Percentiles rank a stretch among this genome's conserved stretches.
Evolutionary conservation across 35 echinoderm and acorn worm genomes (phyloP).

Genomic region (Acanthaster planci): DNA sequence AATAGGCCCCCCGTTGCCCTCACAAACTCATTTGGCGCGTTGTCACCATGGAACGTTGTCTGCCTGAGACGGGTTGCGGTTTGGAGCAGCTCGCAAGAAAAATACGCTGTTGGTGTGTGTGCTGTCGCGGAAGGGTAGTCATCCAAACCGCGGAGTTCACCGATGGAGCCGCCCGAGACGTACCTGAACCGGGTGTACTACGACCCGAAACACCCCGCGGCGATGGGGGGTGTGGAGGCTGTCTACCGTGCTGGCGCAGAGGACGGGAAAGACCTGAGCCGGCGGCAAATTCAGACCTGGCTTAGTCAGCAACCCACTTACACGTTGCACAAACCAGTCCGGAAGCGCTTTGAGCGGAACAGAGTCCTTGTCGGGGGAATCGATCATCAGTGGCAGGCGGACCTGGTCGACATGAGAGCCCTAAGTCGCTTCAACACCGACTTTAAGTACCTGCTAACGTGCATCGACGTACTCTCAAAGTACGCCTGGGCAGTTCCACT

Average conservation of each 20-base stretch:
- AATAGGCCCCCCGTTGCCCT: neutral
- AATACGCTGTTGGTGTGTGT: conserved; percentile 32
- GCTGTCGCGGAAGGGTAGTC: conserved; percentile 30
- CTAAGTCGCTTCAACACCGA: conserved; percentile 36
- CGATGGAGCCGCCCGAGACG: conserved; percentile 24
- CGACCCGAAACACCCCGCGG: conserved; percentile 40
- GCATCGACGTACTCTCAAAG: conserved; percentile 71
- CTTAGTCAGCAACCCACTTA: conserved; percentile 43
- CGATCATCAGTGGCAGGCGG: conserved; percentile 71
- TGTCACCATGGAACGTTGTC: conserved; percentile 50
- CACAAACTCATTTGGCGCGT: neutral
- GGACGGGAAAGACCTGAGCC: neutral
- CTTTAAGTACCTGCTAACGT: conserved; percentile 51
- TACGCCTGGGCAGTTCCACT: conserved; percentile 65
- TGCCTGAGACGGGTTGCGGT: neutral
- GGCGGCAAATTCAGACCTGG: conserved; percentile 10
- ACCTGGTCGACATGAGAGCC: conserved; percentile 51
- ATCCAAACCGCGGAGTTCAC: conserved; percentile 13
- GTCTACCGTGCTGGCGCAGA: conserved; percentile 33
- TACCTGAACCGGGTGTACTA: conserved; percentile 44
- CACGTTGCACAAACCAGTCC: conserved; percentile 44
- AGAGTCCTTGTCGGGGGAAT: conserved; percentile 58
- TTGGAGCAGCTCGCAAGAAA: neutral
- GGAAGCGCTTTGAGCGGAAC: conserved; percentile 48
- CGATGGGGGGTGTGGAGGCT: conserved; percentile 59